These are phyloP conservation scores for Phoebastria nigripes DNA, from an alignment of 2,797 vertebrate genomes.

Conservation along the genomic window DNA sequence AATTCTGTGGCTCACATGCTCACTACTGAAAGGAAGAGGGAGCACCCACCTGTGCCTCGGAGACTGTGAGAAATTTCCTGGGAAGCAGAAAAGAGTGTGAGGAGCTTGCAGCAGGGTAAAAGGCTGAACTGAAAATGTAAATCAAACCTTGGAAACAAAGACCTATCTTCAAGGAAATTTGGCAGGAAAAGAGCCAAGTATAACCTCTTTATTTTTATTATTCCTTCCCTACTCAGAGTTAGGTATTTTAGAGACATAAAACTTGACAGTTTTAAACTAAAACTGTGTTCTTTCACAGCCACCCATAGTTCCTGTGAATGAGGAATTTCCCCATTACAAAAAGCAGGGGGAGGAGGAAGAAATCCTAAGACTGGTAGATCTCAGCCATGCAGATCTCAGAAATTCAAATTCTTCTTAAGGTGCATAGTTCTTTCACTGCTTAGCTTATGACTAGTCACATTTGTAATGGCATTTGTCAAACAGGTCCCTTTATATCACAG, in stretches of 20 bases:
- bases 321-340: background rate
- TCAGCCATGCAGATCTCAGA: background rate
- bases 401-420: background rate
- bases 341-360: background rate
- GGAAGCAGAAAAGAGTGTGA: background rate
- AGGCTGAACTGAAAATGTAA: background rate
- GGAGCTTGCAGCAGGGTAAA: background rate
- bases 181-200: background rate
- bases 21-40: background rate
- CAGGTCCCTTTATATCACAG: background rate
- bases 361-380: background rate
- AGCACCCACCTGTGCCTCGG: background rate
- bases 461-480: background rate
- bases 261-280: background rate
- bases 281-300: background rate
- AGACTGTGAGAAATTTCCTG: background rate
- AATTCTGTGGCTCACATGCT: background rate
- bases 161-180: background rate
- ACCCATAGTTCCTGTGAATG: background rate
- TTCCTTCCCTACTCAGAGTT: background rate
- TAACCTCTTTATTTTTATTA: background rate
- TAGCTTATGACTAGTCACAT: background rate
- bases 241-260: background rate
- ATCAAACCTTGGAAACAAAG: background rate
- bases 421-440: background rate